Conservation (phyloP, 2,113 vertebrate genomes). For the Platysteira castanea region DNA sequence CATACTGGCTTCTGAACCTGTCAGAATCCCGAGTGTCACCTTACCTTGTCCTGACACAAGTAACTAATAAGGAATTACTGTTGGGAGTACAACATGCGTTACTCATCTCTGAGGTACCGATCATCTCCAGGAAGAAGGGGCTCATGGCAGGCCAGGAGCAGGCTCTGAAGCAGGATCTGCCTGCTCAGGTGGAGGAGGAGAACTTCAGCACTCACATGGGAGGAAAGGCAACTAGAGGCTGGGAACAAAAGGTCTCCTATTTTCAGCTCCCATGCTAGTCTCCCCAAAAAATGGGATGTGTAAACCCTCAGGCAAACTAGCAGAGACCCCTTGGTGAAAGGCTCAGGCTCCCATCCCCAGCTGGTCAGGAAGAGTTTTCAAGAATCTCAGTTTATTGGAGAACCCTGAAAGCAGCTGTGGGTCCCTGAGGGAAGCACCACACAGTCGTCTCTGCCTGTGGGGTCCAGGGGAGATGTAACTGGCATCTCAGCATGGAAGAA, state of each 20-base stretch:
- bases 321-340: background rate
- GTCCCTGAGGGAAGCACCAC: background rate
- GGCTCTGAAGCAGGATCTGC: background rate
- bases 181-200: background rate
- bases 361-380: background rate
- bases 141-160: background rate
- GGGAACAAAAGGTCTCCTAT: background rate
- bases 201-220: background rate
- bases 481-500: background rate
- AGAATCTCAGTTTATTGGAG: background rate
- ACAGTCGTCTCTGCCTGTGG: background rate
- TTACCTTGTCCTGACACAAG: background rate
- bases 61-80: background rate
- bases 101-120: background rate
- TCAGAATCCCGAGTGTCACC: background rate
- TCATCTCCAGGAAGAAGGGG: background rate
- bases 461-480: background rate
- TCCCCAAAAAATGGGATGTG: background rate
- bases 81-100: accelerated
- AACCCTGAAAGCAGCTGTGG: background rate
- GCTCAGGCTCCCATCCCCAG: background rate
- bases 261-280: background rate
- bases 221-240: background rate
- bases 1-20: background rate
- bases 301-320: background rate